Base-by-base conservation (phyloP, 1,140 invertebrate genomes). In the Drosophila novamexicana region DNA sequence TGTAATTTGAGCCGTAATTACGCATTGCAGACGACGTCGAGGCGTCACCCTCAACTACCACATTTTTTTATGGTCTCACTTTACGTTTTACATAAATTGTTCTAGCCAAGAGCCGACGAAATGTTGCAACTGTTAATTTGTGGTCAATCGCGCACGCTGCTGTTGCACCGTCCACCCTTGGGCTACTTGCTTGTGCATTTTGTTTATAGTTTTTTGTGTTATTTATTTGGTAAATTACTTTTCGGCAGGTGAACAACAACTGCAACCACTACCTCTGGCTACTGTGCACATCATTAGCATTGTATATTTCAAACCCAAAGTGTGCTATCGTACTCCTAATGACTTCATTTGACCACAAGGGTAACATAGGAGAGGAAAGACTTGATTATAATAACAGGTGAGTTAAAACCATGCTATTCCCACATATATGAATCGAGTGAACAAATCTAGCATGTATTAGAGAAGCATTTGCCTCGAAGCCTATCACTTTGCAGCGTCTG, bases 61-160 rank as follows among this genome's bases (percentile, higher is more conserved):
- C 47, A 63, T 65, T 79, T 72, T 79, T 81, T 81, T 66, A 75
- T 70, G 59, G 59, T 66, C 42, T 42, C 57, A 54, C 69, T 75
- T 72, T 40, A 50, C 39, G 65, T 57, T 70, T 75, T 44, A 67
- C 64, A 64, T 75, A 75, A 75, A 61, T 72, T 59, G 75, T 67
- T 67, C 68, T 42, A 75, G 68, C 47, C 61, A 10, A 64, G 59
- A 53, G 56, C 39, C 58, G 66, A 64, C 45, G 65, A 71, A 76
- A 77, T 74, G 82, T 69, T 86, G 79, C 83, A 88, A 86, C 83
- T 86, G 83, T 86, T 86, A 86, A 86, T 88, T 86, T 86, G 84
- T 86, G 83, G 83, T 86, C 83, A 86, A 86, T 86, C 88, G 79
- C 72, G 79, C 59, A 77, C 45, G 72, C 29, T 53, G 18, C 50